Evolutionary conservation across 2,888 invertebrate species (phyloP), one percentile per base, ranked within the genome.

Genomic region (Andricus curvator): DNA sequence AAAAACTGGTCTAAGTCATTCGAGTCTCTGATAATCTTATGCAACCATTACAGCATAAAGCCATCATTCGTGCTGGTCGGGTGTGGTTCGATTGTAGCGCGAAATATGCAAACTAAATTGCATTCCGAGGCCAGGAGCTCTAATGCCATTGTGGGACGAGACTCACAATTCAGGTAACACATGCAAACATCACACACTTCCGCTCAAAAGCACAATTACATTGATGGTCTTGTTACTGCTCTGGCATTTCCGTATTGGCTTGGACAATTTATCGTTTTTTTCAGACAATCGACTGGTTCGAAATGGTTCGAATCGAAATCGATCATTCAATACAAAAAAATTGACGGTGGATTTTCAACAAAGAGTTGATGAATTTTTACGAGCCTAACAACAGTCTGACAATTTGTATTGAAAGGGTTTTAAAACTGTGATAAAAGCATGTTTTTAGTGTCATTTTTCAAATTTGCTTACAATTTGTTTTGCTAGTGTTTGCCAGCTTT

Each of bases 81-180:
- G 82, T 84, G 82, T 84, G 82, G 84, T 87, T 90, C 88, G 88
- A 89, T 88, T 86, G 86, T 85, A 84, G 83, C 85, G 82, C 86
- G 86, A 89, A 89, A 89, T 89, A 90, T 90, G 89, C 89, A 89
- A 90, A 89, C 86, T 88, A 88, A 90, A 90, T 91, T 91, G 89
- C 87, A 86, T 88, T 89, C 87, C 86, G 82, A 67, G 80, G 81
- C 79, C 60, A 78, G 76, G 5, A 60, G 64, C 70, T 74, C 74
- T 56, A 74, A 74, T 56, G 56, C 74, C 15, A 74, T 74, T 74
- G 56, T 74, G 48, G 74, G 37, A 56, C 74, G 33, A 74, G 74
- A 74, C 20, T 51, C 56, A 56, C 56, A 56, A 74, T 74, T 74
- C 74, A 56, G 74, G 37, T n/a, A 74, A 56, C 74, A 74, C 74